Base-by-base conservation (phyloP, 2,888 invertebrate species). In the Xanthorhoe designata region DNA sequence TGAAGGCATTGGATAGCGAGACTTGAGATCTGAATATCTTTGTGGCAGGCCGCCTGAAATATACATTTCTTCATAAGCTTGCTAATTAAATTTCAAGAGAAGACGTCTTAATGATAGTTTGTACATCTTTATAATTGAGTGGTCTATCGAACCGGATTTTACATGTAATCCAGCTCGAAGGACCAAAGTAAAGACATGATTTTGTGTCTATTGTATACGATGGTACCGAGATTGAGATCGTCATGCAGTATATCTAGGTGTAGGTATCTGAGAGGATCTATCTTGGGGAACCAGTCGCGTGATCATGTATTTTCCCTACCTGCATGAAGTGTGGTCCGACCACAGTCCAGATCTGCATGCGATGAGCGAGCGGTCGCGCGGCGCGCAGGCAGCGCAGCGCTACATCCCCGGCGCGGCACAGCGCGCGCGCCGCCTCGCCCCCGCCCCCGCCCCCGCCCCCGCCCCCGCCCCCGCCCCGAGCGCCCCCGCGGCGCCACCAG, bases 241-340 rank as follows among this genome's bases (percentile, higher is more conserved):
- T 24, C 24, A 24, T 5, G 24, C 5, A 24, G 24, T 24, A n/a
- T n/a, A n/a, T n/a, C n/a, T n/a, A n/a, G n/a, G n/a, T n/a, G n/a
- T n/a, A n/a, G n/a, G n/a, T n/a, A n/a, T n/a, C n/a, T n/a, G n/a
- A n/a, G n/a, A n/a, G n/a, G n/a, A n/a, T n/a, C n/a, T n/a, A n/a
- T n/a, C n/a, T n/a, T n/a, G n/a, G n/a, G n/a, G n/a, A n/a, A n/a
- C n/a, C n/a, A n/a, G n/a, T n/a, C n/a, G n/a, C n/a, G n/a, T n/a
- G n/a, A n/a, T 24, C 24, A 4, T 24, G 24, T 24, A 24, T 24
- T 3, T n/a, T n/a, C n/a, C n/a, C n/a, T 64, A 97, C 97, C 95
- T 99, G 98, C 96, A 98, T 98, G 62, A 99, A 96, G 87, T 99
- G 98, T 0, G 98, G 97, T 0, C 98, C 98, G 0, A 98, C 96